These are phyloP conservation scores for Spinus olivaceus DNA, from an alignment of 2,797 vertebrate genomes.

Conservation along the genomic window DNA sequence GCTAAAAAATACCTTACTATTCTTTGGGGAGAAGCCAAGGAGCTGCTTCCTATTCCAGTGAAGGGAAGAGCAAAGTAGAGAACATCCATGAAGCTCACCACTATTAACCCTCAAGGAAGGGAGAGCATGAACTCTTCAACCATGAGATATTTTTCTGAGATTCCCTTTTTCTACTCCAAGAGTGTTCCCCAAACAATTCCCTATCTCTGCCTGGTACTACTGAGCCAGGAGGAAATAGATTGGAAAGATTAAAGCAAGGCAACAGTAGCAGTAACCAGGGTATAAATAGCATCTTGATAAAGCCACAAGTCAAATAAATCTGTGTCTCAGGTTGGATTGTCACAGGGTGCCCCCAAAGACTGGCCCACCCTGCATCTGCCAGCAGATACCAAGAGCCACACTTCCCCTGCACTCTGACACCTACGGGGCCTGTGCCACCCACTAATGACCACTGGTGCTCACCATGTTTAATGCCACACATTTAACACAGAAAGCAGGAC, in stretches of 20 bases:
- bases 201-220: not conserved
- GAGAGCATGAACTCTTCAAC: not conserved
- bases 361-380: not conserved
- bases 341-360: rapidly evolving
- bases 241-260: not conserved
- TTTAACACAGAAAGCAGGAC: not conserved
- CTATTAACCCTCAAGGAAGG: not conserved
- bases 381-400: not conserved
- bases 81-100: not conserved
- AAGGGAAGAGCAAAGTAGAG: not conserved
- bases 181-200: not conserved
- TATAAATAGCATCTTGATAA: not conserved
- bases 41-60: not conserved
- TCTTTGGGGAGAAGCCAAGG: not conserved
- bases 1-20: not conserved
- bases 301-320: not conserved
- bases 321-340: not conserved
- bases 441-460: not conserved
- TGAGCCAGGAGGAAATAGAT: not conserved
- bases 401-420: not conserved
- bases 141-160: not conserved
- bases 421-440: not conserved
- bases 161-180: not conserved
- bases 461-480: not conserved
- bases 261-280: not conserved